Evolutionary conservation across 37 sponge, comb jelly and placozoan genomes (phyloP), one percentile per base, ranked within the genome.

Genomic region (Beroe ovata): DNA sequence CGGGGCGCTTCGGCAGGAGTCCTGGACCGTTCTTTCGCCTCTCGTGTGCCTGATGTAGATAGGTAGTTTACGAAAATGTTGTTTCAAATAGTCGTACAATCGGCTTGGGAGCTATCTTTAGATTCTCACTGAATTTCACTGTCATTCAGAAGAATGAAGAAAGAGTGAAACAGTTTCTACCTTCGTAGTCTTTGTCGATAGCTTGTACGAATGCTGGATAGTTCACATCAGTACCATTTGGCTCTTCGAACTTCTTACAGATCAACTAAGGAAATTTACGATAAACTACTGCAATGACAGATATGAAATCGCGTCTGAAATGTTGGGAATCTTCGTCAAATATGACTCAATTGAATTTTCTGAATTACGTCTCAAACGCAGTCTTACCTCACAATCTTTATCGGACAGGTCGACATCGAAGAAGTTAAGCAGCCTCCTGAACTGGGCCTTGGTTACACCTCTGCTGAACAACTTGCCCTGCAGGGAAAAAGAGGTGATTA

Each of bases 191-290:
- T 42, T 91, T 90, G 90, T 96, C 96, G 29, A 96, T 91, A 69
- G 93, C 93, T 64, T 96, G 95, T 0, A 94, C 91, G 61, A 96
- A 94, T 47, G 96, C 95, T 20, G 92, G 54, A 59, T 96, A 96
- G 92, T 94, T 93, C 32, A 96, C 88, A 63, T 95, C 96, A 0
- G 72, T 66, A 19, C 91, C 88, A 36, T 77, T 89, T 0, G 92
- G 93, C 40, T 91, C 89, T 32, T 89, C 91, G 89, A 94, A 96
- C 89, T 94, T 94, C 54, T 62, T 29, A 42, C 89, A 93, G 28
- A 96, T 89, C 91, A 96, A 59, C 94, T 96, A 39, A 26, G n/a
- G n/a, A n/a, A n/a, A n/a, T n/a, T n/a, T n/a, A n/a, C n/a, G n/a
- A n/a, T n/a, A n/a, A n/a, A n/a, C n/a, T n/a, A n/a, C 19, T 19